phyloP scores from a whole-genome alignment of 2,888 invertebrate genomes.

The Catonia carolina region DNA sequence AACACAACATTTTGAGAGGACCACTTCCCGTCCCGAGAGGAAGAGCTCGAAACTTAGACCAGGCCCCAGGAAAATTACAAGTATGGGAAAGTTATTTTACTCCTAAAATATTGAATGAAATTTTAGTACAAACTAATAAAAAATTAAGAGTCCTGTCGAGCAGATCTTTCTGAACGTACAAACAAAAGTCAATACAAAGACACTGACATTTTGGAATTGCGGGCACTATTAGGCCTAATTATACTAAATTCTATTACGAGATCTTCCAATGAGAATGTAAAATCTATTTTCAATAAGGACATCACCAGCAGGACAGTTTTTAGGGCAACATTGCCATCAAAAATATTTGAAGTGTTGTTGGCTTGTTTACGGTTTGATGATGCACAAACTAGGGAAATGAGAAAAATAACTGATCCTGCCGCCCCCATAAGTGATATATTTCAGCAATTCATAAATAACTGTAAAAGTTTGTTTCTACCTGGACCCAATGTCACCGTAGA shows the following conservation, averaged over 20 bases:
- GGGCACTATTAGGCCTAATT: background rate
- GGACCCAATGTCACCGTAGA: conserved; percentile 3
- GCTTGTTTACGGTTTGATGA: conserved; percentile 15
- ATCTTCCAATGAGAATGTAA: background rate
- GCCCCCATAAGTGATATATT: conserved; percentile 8
- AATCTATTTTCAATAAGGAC: background rate
- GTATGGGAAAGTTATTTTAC: no score
- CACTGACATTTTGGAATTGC: background rate
- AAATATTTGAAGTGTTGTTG: conserved; percentile 15
- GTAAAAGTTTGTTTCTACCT: conserved; percentile 2
- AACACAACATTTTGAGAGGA: no score
- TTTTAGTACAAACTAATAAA: no score
- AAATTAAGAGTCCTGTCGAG: conserved; percentile 3
- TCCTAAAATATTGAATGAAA: no score
- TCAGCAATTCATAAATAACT: conserved; percentile 17
- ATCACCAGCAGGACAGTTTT: background rate
- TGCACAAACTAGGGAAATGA: conserved; percentile 1
- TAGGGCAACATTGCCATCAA: conserved; percentile 16
- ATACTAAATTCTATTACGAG: conserved; percentile 1
- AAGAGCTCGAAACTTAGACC: no score
- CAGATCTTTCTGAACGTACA: background rate
- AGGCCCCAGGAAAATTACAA: no score
- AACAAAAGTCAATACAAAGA: background rate
- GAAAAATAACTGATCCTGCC: conserved; percentile 9
- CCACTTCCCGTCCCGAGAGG: no score